Evolutionary conservation across 2,797 vertebrate genomes (phyloP).

Genomic region (Eulemur coronatus): DNA sequence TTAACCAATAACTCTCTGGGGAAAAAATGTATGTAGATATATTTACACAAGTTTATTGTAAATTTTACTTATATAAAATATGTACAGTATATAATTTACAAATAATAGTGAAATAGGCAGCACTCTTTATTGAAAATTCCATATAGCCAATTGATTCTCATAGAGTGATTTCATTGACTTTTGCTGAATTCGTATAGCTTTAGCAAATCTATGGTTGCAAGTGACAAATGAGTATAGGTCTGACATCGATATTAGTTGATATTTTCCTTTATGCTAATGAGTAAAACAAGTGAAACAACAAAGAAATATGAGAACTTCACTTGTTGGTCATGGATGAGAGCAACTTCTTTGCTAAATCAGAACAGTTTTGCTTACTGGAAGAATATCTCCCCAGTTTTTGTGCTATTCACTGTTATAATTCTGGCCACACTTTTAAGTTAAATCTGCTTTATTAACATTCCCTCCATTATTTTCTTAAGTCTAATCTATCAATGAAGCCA

Average conservation of each 20-base stretch:
- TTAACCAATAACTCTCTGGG: neutral
- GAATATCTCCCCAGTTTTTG: neutral
- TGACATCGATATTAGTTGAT: neutral
- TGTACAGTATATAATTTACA: neutral
- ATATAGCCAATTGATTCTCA: neutral
- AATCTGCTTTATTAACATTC: neutral
- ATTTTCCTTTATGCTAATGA: neutral
- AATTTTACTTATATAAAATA: neutral
- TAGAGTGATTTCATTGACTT: slow-evolving; percentile 5
- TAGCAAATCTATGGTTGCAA: neutral
- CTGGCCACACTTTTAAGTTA: neutral
- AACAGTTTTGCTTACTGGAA: neutral
- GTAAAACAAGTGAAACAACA: neutral
- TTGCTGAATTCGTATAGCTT: neutral
- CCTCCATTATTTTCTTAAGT: neutral
- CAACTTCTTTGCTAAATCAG: neutral
- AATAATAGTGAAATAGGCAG: neutral
- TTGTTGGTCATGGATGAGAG: neutral
- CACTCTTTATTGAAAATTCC: neutral
- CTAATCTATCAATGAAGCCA: neutral
- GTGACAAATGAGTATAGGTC: neutral
- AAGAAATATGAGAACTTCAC: neutral
- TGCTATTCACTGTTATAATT: neutral
- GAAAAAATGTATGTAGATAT: neutral
- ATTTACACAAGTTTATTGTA: neutral